These are phyloP conservation scores for Panthera leo DNA, from an alignment of 2,113 vertebrate species.

Conservation along the genomic window DNA sequence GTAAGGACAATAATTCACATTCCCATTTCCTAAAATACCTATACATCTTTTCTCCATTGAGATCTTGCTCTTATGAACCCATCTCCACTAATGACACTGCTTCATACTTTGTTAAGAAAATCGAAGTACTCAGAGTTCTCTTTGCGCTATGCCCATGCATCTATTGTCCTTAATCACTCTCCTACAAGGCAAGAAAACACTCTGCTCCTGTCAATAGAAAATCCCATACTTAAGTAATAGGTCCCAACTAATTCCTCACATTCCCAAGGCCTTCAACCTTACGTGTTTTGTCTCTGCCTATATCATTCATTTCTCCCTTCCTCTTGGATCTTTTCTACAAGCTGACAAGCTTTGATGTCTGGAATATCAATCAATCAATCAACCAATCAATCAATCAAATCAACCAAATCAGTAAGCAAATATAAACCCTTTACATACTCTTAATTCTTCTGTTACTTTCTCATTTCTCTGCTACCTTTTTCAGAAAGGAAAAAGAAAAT, in stretches of 20 bases:
- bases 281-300: neutral
- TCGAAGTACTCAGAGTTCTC: neutral
- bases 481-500: neutral
- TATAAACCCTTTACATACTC: neutral
- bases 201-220: neutral
- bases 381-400: neutral
- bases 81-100: neutral
- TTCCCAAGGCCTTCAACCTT: neutral
- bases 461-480: neutral
- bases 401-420: neutral
- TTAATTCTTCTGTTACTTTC: neutral
- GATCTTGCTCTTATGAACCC: neutral
- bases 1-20: neutral
- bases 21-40: neutral
- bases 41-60: neutral
- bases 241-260: neutral
- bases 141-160: neutral
- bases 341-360: neutral
- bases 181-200: neutral
- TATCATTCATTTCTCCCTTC: neutral
- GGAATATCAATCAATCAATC: neutral
- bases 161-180: neutral
- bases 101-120: neutral
- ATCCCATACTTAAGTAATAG: neutral
- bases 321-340: neutral